Percentiles rank a stretch among this genome's conserved stretches.
These are phyloP conservation scores for Drosophila seclusa DNA, from an alignment of 2,888 invertebrate species.

Conservation along the genomic window DNA sequence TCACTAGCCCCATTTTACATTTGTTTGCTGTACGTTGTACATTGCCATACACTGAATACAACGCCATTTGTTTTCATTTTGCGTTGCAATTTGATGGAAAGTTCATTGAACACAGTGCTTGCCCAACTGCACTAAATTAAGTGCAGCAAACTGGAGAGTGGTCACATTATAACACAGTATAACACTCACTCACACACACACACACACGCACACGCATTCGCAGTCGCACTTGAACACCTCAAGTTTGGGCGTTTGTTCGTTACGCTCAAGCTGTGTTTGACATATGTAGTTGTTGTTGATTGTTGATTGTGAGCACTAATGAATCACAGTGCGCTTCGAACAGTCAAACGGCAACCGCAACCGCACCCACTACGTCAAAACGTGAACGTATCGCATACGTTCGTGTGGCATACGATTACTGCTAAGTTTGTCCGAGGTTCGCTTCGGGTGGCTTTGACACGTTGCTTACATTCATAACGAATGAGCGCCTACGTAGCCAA, in stretches of 20 bases:
- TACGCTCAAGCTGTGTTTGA: slow-evolving; percentile 45
- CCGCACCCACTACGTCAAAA: slow-evolving; percentile 67
- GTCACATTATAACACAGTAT: background rate
- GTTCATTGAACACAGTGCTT: slow-evolving; percentile 44
- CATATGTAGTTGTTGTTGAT: slow-evolving; percentile 2
- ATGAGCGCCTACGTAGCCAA: slow-evolving; percentile 61
- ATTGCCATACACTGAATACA: slow-evolving; percentile 6
- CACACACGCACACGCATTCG: background rate
- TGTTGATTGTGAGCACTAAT: slow-evolving; percentile 20
- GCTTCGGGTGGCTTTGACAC: slow-evolving; percentile 65
- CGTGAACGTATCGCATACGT: slow-evolving; percentile 43
- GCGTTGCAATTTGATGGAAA: slow-evolving; percentile 40
- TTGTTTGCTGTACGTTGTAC: background rate
- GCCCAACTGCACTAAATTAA: slow-evolving; percentile 14
- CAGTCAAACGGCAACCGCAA: slow-evolving; percentile 29
- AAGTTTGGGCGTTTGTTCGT: slow-evolving; percentile 45
- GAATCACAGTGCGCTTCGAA: slow-evolving; percentile 51
- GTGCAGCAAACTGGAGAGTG: background rate
- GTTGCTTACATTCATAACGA: slow-evolving; percentile 55
- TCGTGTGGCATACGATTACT: slow-evolving; percentile 28
- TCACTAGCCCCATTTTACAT: slow-evolving; percentile 28
- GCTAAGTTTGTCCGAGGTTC: slow-evolving; percentile 7
- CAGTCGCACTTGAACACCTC: slow-evolving; percentile 46
- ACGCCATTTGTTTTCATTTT: slow-evolving; percentile 46
- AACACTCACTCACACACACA: background rate